Base-by-base conservation (phyloP, 2,888 invertebrate genomes). In the Glyphotaelius pellucidus region DNA sequence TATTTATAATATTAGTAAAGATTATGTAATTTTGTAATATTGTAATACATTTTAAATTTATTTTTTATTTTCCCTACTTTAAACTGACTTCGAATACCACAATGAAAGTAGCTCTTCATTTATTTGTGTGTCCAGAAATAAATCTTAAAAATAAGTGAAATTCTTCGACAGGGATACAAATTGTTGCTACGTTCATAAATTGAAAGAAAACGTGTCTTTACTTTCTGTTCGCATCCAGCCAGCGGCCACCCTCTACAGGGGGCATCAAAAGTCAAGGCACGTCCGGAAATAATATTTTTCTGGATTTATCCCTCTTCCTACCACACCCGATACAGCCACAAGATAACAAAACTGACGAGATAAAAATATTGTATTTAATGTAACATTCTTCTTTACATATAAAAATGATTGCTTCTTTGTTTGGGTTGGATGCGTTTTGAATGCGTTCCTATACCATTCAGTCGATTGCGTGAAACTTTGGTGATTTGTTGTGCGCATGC, bases 251-350 rank as follows among this genome's bases (percentile, higher is more conserved):
- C 32, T 83, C 31, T 83, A 38, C 86, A n/a, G 38, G 32, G 25
- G 35, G 19, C 30, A 30, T 86, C 38, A 42, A 14, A 42, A 90
- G 80, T 90, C 90, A 9, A 31, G 47, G 35, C 90, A 90, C 90
- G 90, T 90, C 81, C 90, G 30, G 83, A 90, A 81, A 90, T 90
- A 90, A 90, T 90, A 80, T 90, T 80, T 90, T 83, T 90, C 25
- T 83, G 47, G 90, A 90, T 90, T 90, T 90, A 90, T 90, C 42
- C 83, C 52, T 19, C 35, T 31, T 35, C 83, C 83, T 35, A 83
- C 83, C 25, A 19, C 67, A 67, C 25, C 67, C 67, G n/a, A 67
- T n/a, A n/a, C 67, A 67, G 25, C 67, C 25, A 67, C 19, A 67
- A 67, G 67, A 67, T 67, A 67, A 25, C n/a, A 25, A 67, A 67